Percentiles rank a stretch among this genome's conserved stretches.
Conservation (phyloP, 1,140 invertebrate genomes). For the Riptortus pedestris region DNA sequence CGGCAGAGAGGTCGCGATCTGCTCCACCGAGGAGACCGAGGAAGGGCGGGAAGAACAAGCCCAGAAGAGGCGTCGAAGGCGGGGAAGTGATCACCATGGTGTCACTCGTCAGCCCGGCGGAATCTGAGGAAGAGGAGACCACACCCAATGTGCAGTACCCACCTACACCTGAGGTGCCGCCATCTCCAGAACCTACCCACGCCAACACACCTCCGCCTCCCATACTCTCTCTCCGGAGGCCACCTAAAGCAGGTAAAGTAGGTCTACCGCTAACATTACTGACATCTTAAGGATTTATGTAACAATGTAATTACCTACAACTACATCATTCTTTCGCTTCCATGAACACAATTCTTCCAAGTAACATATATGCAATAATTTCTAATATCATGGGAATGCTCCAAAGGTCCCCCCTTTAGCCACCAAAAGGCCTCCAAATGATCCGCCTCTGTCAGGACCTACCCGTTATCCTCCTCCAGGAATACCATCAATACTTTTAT, state of each 20-base stretch:
- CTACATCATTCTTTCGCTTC: no score
- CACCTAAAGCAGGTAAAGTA: slow-evolving; percentile 21
- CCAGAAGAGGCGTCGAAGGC: slow-evolving; percentile 15
- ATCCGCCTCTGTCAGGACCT: no score
- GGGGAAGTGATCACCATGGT: slow-evolving; percentile 30
- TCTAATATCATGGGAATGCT: no score
- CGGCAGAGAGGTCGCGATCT: slow-evolving; percentile 10
- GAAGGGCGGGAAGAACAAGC: slow-evolving; percentile 6
- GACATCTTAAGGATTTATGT: neutral
- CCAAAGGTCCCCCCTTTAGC: no score
- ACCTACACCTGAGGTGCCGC: slow-evolving; percentile 3
- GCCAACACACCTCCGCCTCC: slow-evolving; percentile 13
- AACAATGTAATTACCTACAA: neutral
- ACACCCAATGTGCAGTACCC: neutral
- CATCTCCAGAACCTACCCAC: no score
- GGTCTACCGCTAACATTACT: no score
- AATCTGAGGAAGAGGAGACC: slow-evolving; percentile 19
- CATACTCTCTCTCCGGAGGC: slow-evolving; percentile 16
- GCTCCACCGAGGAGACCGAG: slow-evolving; percentile 16
- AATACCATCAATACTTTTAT: no score
- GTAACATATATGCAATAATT: no score
- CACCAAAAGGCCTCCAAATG: no score
- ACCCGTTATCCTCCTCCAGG: no score
- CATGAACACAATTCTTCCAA: no score
- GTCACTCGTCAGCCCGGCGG: slow-evolving; percentile 28